Percentiles rank a stretch among this genome's conserved stretches.
phyloP scores from a whole-genome alignment of 2,113 vertebrate species.

The Odobenus rosmarus region DNA sequence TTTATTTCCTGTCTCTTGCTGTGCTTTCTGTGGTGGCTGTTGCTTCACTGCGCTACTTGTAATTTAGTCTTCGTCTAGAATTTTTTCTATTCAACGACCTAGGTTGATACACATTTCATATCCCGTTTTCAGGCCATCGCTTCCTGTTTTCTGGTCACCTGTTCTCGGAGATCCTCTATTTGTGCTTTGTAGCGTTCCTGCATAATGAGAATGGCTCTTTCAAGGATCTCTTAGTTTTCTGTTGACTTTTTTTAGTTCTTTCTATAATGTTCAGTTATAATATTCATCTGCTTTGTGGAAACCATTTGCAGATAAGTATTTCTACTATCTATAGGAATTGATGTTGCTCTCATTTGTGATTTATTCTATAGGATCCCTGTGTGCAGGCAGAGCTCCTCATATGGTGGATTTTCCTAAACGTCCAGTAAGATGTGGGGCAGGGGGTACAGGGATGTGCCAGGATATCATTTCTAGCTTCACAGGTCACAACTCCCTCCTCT shows the following conservation, averaged over 20 bases:
- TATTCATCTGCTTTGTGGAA: slow-evolving; percentile 27
- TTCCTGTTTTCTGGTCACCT: background rate
- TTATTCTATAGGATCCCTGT: background rate
- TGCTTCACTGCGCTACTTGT: background rate
- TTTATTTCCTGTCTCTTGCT: background rate
- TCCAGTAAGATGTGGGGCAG: background rate
- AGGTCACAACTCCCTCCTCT: background rate
- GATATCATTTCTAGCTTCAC: background rate
- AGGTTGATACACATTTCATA: background rate
- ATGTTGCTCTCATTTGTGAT: background rate
- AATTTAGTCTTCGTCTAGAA: slow-evolving; percentile 20
- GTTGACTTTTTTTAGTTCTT: background rate
- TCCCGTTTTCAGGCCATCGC: background rate
- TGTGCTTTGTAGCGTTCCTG: background rate
- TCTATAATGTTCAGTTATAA: background rate
- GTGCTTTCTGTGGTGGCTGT: slow-evolving; percentile 12
- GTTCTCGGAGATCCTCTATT: slow-evolving; percentile 29
- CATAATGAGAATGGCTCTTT: background rate
- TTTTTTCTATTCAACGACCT: background rate
- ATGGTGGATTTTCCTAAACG: background rate
- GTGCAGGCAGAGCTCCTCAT: background rate
- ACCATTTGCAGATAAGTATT: background rate
- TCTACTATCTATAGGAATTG: background rate
- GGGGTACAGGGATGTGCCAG: background rate
- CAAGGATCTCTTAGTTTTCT: background rate